Percentiles rank a stretch among this genome's conserved stretches.
These are phyloP conservation scores for Apotomis capreana DNA, from an alignment of 2,888 invertebrate genomes.

Conservation along the genomic window DNA sequence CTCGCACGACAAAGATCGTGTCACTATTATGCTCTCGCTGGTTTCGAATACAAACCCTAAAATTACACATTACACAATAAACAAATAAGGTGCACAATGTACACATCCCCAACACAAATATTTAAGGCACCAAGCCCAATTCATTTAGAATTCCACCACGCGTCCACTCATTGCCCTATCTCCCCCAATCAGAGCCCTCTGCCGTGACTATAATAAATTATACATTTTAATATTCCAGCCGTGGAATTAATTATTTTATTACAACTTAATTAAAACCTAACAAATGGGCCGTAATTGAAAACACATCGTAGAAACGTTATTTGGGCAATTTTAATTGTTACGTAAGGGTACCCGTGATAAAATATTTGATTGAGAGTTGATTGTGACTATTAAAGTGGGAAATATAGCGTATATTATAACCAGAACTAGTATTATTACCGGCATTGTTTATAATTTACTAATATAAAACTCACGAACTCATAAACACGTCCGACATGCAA, in stretches of 20 bases:
- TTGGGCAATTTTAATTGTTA: slow-evolving; percentile 9
- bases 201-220: slow-evolving; percentile 47
- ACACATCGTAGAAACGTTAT: slow-evolving; percentile 25
- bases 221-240: slow-evolving; percentile 49
- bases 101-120: slow-evolving; percentile 4
- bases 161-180: slow-evolving; percentile 42
- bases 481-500: too few relatives aligned
- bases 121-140: slow-evolving; percentile 45
- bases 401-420: too few relatives aligned
- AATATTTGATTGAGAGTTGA: neutral
- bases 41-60: too few relatives aligned
- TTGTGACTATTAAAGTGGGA: too few relatives aligned
- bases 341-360: neutral
- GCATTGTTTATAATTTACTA: too few relatives aligned
- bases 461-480: too few relatives aligned
- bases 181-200: slow-evolving; percentile 45
- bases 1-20: too few relatives aligned
- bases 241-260: slow-evolving; percentile 54
- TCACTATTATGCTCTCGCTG: too few relatives aligned
- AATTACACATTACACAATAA: neutral
- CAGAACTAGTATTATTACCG: too few relatives aligned
- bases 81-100: slow-evolving; percentile 9
- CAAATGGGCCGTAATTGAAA: slow-evolving; percentile 50
- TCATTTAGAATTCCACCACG: slow-evolving; percentile 42
- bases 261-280: slow-evolving; percentile 57